Conservation (phyloP, 1,140 invertebrate genomes). For the Trachelipus rathkii region DNA sequence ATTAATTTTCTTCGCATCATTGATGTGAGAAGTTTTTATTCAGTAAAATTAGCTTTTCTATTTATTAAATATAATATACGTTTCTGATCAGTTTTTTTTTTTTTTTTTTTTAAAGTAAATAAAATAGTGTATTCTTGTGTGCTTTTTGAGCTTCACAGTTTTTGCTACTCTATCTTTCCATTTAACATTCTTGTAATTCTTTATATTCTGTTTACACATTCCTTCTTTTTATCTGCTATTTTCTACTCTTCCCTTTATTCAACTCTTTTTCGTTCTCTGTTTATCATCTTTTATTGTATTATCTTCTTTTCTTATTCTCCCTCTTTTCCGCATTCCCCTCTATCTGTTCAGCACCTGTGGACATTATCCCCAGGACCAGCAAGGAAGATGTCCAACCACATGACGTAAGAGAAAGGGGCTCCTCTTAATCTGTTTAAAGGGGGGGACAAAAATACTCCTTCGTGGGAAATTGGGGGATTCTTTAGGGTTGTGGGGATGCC, state of each 20-base stretch:
- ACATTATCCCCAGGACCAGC: not conserved
- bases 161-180: no score
- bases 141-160: no score
- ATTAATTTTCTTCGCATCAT: no score
- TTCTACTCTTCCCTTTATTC: not conserved
- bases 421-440: not conserved
- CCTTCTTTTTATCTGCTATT: not conserved
- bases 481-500: not conserved
- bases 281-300: not conserved
- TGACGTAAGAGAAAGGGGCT: not conserved
- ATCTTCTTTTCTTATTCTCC: not conserved
- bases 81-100: no score
- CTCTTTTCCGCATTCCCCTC: not conserved
- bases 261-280: not conserved
- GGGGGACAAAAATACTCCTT: not conserved
- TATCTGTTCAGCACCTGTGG: not conserved
- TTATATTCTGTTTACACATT: not conserved
- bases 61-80: no score
- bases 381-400: constrained; percentile 1
- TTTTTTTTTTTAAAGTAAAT: no score
- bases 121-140: no score
- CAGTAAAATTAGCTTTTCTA: no score
- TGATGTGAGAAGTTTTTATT: no score
- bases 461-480: not conserved
- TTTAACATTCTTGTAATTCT: not conserved